Evolutionary conservation across 23 tunicate species (phyloP).

Genomic region (Halocynthia roretzi): DNA sequence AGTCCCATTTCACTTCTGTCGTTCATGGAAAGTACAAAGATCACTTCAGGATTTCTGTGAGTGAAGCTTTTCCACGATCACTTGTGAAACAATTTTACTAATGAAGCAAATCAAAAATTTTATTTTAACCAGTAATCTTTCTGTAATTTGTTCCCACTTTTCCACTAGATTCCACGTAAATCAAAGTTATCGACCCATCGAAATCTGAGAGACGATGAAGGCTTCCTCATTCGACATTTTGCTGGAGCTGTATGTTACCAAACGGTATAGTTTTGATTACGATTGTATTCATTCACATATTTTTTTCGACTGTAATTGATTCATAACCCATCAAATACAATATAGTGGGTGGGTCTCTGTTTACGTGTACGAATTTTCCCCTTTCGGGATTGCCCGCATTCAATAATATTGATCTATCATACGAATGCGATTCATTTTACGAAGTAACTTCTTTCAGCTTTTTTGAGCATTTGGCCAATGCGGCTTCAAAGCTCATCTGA

Average conservation of each 20-base stretch:
- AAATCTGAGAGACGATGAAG: conserved; percentile 84
- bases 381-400: no score
- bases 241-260: conserved; percentile 99
- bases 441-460: no score
- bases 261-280: conserved; percentile 24
- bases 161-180: conserved; percentile 75
- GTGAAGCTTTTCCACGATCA: background rate
- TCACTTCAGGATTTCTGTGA: conserved; percentile 73
- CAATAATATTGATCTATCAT: no score
- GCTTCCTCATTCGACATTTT: conserved; percentile 89
- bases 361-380: no score
- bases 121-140: background rate
- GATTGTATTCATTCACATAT: no score
- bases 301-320: no score
- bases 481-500: no score
- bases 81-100: background rate
- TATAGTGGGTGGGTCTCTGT: no score
- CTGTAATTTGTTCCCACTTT: background rate
- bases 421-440: no score
- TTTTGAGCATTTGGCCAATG: no score
- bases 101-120: background rate
- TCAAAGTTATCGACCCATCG: conserved; percentile 78
- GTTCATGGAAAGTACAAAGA: conserved; percentile 71
- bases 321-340: no score
- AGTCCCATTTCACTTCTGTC: conserved; percentile 59